phyloP scores from a whole-genome alignment of 2,113 vertebrate species.

The Eretmochelys imbricata region DNA sequence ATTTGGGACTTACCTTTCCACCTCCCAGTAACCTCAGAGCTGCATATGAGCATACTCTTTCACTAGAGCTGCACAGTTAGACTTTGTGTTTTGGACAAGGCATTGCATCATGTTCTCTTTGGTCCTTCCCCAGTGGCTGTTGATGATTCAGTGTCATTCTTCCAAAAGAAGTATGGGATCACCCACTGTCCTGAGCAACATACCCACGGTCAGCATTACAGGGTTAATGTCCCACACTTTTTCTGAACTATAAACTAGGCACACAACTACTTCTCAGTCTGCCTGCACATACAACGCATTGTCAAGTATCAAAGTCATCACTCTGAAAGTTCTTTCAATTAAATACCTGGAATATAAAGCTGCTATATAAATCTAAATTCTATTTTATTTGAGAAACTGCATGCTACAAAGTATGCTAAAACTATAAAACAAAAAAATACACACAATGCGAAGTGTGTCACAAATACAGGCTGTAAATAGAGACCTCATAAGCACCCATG shows the following conservation, averaged over 20 bases:
- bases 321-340: neutral
- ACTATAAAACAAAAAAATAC: neutral
- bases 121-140: rapidly evolving
- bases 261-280: neutral
- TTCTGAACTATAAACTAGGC: neutral
- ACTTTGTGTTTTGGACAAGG: neutral
- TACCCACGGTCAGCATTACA: neutral
- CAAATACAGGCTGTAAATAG: neutral
- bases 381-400: neutral
- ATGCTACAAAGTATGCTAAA: neutral
- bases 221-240: neutral
- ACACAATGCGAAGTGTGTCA: neutral
- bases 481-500: constrained; percentile 22
- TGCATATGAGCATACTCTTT: rapidly evolving
- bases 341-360: neutral
- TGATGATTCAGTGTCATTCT: neutral
- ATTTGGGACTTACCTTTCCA: neutral
- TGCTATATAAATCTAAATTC: neutral
- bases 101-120: neutral
- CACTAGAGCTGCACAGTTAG: rapidly evolving
- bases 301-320: neutral
- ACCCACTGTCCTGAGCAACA: neutral
- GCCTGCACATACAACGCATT: neutral
- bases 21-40: neutral
- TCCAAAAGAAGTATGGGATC: neutral